Base-by-base conservation (phyloP, 64 coral and sea anemone genomes). In the Astreopora myriophthalma region DNA sequence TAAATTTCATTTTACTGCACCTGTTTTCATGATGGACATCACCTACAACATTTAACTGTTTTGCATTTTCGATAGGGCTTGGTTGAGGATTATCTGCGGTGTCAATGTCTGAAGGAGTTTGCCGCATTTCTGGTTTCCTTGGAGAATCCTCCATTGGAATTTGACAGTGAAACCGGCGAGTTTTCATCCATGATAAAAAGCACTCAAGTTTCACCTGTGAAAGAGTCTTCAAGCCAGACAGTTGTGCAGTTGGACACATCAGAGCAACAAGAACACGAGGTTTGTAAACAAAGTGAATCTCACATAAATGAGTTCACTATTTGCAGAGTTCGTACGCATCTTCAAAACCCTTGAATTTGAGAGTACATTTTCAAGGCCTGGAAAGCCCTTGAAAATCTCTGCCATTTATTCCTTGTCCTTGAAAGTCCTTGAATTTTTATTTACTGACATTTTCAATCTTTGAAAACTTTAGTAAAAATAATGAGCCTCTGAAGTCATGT, bases 171-270 rank as follows among this genome's bases (percentile, higher is more conserved):
- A 6, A 85, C 30, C 1, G 79, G 79, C 14, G 68, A 84, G 27
- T 92, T 73, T 48, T 84, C 78, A 38, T 64, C 89, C 14, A 19
- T 72, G 63, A 74, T 92, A 24, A 73, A 80, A 36, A 92, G 89
- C 48, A 71, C 81, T 14, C 89, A 68, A 38, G 48, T 81, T 24
- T 85, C 89, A 48, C 79, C 78, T 0, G 77, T 30, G 4, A 70
- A 84, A 24, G 46, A 73, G 26, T 60, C 44, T 34, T 51, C 78
- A 82, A 32, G 57, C 29, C 17, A 34, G 52, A 23, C 37, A 13
- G 8, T 34, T 24, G 79, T 92, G 24, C 89, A 92, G 14, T 80
- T 80, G 48, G 76, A 80, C 28, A 80, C 76, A 33, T 60, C 76
- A 63, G 38, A 24, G 28, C 72, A 75, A 39, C 10, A 88, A 35